Base-by-base conservation (phyloP, 2,113 vertebrate species). In the Pseudopodoces humilis region DNA sequence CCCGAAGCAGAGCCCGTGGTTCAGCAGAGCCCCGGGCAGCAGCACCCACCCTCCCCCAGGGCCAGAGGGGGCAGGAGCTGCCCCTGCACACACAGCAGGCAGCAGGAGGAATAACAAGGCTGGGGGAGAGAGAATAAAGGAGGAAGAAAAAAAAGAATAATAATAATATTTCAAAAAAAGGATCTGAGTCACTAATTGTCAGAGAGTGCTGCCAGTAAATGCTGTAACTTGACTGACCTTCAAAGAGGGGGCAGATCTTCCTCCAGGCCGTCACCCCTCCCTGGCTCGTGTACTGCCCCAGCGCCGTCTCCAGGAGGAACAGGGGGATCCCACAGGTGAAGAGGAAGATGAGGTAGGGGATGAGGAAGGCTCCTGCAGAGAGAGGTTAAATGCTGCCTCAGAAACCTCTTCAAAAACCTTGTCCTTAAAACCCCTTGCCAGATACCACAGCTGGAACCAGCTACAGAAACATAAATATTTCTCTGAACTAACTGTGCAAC, bases 241-340 rank as follows among this genome's bases (percentile, higher is more conserved):
- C 97, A 70, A 99, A 98, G 96, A 99, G 98, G 80, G 99, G 99
- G 47, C 99, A 99, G 83, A 99, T 99, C 97, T 99, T 99, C 96
- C 97, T 98, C 99, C 99, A 99, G 92, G 99, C 98, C 0, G 99
- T 99, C 47, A 99, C 95, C 2, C 98, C 98, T 5, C 99, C 98
- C 92, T 99, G 98, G 60, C 98, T 99, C 39, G 99, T 99, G 93
- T 98, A 99, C 93, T 99, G 99, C 31, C 99, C 99, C 97, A 99
- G 43, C 0, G 98, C 98, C 0, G 98, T 99, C 98, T 99, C 99
- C 98, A 99, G 78, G 88, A 99, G 98, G 96, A 99, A 99, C 37
- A 99, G 11, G 0, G 99, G 99, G 77, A 99, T 98, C 67, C 99
- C 99, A 1, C 98, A 99, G 69, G 98, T 98, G 87, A 99, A 97